Evolutionary conservation across 2,797 vertebrate species (phyloP), one percentile per base, ranked within the genome.

Genomic region (Nannoperca australis): DNA sequence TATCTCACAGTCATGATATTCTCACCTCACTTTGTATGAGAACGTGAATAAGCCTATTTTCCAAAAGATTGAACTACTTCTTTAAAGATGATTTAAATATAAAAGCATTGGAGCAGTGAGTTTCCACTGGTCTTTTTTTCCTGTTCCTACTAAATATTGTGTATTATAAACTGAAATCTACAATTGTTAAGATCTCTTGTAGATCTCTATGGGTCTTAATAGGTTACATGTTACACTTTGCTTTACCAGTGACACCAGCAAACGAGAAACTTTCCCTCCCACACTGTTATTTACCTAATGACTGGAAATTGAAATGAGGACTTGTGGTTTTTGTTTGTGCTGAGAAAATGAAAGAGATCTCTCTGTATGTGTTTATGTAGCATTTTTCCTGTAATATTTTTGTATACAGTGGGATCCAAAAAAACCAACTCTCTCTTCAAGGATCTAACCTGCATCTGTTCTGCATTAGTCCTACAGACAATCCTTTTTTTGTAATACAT

Each of bases 361-460:
- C n/a, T 61, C 32, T 58, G 62, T 71, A n/a, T 68, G 79, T 85
- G 77, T 88, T 86, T 70, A 67, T 50, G 70, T n/a, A 69, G 74
- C 71, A 56, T 82, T 42, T 17, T 45, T 79, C 40, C 56, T 68
- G 61, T 60, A 50, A 59, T 69, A 62, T 85, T 47, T 81, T 63
- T 85, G 79, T 85, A 70, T 68, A 85, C 81, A 82, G 50, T 13
- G 47, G 51, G 66, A 82, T 59, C 45, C 30, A 61, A 78, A 81
- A 71, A 71, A 81, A 73, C 69, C 73, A 80, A 63, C 66, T 73
- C 34, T 76, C 36, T 69, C 63, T 58, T 80, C 32, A 38, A 77
- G 82, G 49, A 53, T 74, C 70, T 62, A 50, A 47, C 50, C 71
- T 54, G 38, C 92, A 92, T 93, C 92, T 93, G 92, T 75, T 91